Base-by-base conservation (phyloP, 2,113 vertebrate species). In the Eupsittula cactorum region DNA sequence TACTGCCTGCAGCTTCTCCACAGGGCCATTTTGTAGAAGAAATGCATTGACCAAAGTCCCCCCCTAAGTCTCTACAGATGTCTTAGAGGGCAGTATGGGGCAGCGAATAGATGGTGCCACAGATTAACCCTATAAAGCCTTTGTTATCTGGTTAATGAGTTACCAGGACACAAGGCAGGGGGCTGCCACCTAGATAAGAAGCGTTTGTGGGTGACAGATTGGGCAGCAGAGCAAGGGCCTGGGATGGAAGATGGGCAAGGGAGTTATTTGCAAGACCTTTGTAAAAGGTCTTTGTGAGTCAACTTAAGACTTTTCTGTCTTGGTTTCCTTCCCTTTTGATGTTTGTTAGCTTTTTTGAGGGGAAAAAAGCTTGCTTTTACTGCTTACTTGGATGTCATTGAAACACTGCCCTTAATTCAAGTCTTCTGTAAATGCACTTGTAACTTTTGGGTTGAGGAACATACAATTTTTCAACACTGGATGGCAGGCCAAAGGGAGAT, bases 111-210 rank as follows among this genome's bases (percentile, higher is more conserved):
- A 69, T 55, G 29, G 57, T 79, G 70, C 31, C 70, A 85, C 33
- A 65, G 74, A 93, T 87, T 82, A 92, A 95, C 63, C 52, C 81
- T 49, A 29, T 6, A 65, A 81, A 88, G 28, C 37, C 37, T 90
- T 88, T 87, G 42, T 59, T 53, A 18, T 7, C 67, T n/a, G 4
- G 88, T 79, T 93, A 93, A 95, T 44, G 23, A 87, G 71, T 90
- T 67, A 95, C 53, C 37, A 76, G 81, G 74, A 76, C 6, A 12
- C 21, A n/a, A n/a, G 44, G 53, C 53, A 82, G 31, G 27, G 20
- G 11, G 28, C 15, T 65, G 62, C 27, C 47, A 75, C 50, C 17
- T 17, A 23, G 77, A 82, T 76, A 87, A 92, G 55, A 49, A n/a
- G 4, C 1, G 9, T 29, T 31, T 0, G 0, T 16, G 39, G 15